Evolutionary conservation across 2,113 vertebrate species (phyloP).

Genomic region (Bos indicus): DNA sequence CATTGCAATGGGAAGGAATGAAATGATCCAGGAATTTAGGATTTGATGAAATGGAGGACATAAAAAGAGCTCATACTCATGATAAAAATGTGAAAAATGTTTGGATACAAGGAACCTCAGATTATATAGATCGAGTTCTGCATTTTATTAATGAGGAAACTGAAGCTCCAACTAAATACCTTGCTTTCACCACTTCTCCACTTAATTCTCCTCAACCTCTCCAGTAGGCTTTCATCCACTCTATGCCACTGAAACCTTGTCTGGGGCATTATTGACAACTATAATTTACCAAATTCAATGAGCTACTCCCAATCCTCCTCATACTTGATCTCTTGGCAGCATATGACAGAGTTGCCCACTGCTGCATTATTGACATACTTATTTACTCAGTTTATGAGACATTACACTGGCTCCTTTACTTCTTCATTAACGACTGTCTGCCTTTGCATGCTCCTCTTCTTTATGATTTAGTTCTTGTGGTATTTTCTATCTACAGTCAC

Average conservation of each 20-base stretch:
- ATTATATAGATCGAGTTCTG: not conserved
- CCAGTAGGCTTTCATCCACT: not conserved
- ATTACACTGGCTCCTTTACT: not conserved
- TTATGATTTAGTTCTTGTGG: not conserved
- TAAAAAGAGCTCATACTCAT: not conserved
- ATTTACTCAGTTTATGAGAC: not conserved
- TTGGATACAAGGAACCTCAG: not conserved
- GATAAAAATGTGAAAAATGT: not conserved
- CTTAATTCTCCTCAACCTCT: not conserved
- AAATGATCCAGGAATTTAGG: not conserved
- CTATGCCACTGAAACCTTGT: not conserved
- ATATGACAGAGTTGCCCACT: not conserved
- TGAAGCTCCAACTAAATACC: not conserved
- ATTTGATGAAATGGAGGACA: not conserved
- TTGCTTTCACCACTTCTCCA: not conserved
- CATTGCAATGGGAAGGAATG: not conserved
- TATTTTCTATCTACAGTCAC: not conserved
- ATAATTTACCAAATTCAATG: not conserved
- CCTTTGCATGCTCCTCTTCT: not conserved
- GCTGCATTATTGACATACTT: rapidly evolving
- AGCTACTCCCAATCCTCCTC: not conserved
- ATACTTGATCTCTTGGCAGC: not conserved
- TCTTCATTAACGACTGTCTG: not conserved
- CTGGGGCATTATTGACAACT: not conserved
- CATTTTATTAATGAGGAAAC: not conserved